Conservation (phyloP, 2,113 vertebrate species). For the Pantherophis guttatus region DNA sequence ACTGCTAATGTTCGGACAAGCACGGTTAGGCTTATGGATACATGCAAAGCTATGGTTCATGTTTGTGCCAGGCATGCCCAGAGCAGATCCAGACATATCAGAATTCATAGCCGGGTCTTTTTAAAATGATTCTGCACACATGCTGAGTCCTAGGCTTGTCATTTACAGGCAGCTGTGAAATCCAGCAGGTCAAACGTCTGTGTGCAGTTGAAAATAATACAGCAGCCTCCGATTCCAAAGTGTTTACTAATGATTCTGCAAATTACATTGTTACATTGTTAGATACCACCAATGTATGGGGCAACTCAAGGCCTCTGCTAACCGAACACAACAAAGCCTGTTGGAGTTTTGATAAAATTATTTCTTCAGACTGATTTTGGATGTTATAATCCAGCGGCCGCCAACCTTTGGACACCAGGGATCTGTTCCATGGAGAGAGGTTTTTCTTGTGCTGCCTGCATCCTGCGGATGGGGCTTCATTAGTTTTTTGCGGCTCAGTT, state of each 20-base stretch:
- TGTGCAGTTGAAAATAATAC: background rate
- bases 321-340: background rate
- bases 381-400: too few relatives aligned
- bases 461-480: too few relatives aligned
- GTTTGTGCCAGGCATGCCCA: background rate
- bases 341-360: background rate
- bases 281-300: background rate
- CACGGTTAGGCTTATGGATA: background rate
- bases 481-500: too few relatives aligned
- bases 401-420: too few relatives aligned
- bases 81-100: background rate
- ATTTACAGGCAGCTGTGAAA: background rate
- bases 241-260: background rate
- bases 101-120: background rate
- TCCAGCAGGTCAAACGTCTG: background rate
- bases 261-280: background rate
- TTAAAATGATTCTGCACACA: background rate
- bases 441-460: too few relatives aligned
- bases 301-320: background rate
- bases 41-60: background rate
- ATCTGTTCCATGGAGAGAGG: too few relatives aligned
- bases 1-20: background rate
- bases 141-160: background rate
- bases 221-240: background rate
- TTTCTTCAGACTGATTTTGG: background rate